phyloP scores from a whole-genome alignment of 2,888 invertebrate genomes.

The Xestia ashworthii region DNA sequence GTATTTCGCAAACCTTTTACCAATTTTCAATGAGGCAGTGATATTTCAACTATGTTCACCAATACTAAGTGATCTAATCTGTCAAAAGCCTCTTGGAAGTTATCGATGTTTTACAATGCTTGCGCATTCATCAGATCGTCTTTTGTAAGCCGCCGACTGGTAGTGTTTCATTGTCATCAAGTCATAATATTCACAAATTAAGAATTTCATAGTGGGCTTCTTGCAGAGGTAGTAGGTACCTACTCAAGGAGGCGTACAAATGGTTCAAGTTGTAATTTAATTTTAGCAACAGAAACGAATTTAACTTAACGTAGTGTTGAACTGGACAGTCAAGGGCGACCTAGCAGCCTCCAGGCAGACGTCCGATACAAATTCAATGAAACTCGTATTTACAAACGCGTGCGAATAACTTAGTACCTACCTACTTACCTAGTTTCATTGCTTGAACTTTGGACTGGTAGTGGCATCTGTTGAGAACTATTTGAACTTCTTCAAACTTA shows the following conservation, averaged over 20 bases:
- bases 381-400: not conserved
- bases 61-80: not conserved
- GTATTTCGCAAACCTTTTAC: not conserved
- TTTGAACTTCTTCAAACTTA: conserved; percentile 56
- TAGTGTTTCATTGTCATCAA: not conserved
- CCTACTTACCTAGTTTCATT: not conserved
- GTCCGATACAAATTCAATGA: not conserved
- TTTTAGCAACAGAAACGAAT: not conserved
- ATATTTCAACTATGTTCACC: not conserved
- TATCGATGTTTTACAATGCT: not conserved
- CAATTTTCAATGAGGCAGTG: not conserved
- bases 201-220: not conserved
- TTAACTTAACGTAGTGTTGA: not conserved
- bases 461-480: conserved; percentile 78
- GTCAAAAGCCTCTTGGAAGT: not conserved
- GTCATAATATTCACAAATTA: not conserved
- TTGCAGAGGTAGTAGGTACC: not conserved
- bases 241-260: not conserved
- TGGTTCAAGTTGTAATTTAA: not conserved
- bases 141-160: not conserved
- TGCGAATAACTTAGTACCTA: not conserved
- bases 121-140: not conserved
- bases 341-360: not conserved
- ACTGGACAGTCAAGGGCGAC: not conserved
- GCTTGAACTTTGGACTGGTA: conserved; percentile 46